Evolutionary conservation across 2,888 invertebrate species (phyloP).

Genomic region (Torymus aiolomorphi): DNA sequence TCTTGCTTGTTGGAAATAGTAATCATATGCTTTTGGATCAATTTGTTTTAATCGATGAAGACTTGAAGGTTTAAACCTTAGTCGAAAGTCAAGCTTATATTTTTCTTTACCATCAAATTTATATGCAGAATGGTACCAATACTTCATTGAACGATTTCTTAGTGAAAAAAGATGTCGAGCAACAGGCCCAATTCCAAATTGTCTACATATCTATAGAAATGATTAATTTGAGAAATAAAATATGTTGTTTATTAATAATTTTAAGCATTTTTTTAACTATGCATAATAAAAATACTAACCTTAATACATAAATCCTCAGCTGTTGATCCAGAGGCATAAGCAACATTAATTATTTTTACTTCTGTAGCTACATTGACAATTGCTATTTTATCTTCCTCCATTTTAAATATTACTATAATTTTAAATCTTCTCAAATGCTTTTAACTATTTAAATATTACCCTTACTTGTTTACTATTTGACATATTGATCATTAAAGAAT

Average conservation of each 20-base stretch:
- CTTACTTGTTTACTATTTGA: too few relatives aligned
- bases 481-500: too few relatives aligned
- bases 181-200: conserved; percentile 85
- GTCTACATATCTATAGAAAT: conserved; percentile 79
- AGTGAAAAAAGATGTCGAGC: conserved; percentile 88
- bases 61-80: conserved; percentile 87
- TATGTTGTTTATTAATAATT: not conserved
- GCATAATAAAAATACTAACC: conserved; percentile 59
- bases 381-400: conserved; percentile 68
- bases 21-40: conserved; percentile 88
- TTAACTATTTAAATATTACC: too few relatives aligned
- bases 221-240: too few relatives aligned
- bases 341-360: conserved; percentile 66
- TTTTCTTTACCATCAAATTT: conserved; percentile 76
- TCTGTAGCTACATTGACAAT: conserved; percentile 67
- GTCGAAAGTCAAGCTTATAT: conserved; percentile 84
- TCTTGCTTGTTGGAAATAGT: conserved; percentile 90
- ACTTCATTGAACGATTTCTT: conserved; percentile 80
- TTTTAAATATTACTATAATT: conserved; percentile 47
- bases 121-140: conserved; percentile 84
- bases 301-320: conserved; percentile 72
- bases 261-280: conserved; percentile 6
- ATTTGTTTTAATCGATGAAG: conserved; percentile 80
- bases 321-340: conserved; percentile 64
- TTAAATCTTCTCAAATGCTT: too few relatives aligned